A percentile compares a stretch with the other conserved stretches of the same genome.
Evolutionary conservation across 2,113 vertebrate genomes (phyloP).

Genomic region (Thinocorus orbignyianus): DNA sequence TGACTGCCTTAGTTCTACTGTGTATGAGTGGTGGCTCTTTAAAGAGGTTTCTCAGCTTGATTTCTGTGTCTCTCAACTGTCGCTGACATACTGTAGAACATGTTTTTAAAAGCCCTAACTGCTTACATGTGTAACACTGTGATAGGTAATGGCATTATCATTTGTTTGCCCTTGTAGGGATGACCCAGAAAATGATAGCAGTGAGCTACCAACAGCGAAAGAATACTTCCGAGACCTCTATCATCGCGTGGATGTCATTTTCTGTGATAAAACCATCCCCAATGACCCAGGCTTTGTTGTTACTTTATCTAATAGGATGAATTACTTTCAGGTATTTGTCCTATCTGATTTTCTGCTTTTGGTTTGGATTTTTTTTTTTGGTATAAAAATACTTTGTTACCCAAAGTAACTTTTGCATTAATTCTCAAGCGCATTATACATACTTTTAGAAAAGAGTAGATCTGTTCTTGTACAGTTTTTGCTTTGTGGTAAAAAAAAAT

Average conservation of each 20-base stretch:
- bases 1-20: background rate
- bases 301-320: constrained; percentile 99
- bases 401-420: background rate
- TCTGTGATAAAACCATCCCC: constrained; percentile 99
- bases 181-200: constrained; percentile 96
- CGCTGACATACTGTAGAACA: background rate
- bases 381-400: background rate
- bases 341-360: background rate
- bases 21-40: background rate
- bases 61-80: background rate
- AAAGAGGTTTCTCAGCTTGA: background rate
- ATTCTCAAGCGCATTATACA: background rate
- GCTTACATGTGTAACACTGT: background rate
- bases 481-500: background rate
- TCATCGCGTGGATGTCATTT: constrained; percentile 97
- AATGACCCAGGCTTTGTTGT: constrained; percentile 98
- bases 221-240: constrained; percentile 98
- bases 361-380: background rate
- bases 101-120: background rate
- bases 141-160: background rate
- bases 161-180: constrained; percentile 79
- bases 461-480: background rate
- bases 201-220: constrained; percentile 95
- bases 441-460: background rate
- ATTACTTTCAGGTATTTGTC: constrained; percentile 93